Conservation (phyloP, 1,140 invertebrate species). For the Tetranychus urticae region DNA sequence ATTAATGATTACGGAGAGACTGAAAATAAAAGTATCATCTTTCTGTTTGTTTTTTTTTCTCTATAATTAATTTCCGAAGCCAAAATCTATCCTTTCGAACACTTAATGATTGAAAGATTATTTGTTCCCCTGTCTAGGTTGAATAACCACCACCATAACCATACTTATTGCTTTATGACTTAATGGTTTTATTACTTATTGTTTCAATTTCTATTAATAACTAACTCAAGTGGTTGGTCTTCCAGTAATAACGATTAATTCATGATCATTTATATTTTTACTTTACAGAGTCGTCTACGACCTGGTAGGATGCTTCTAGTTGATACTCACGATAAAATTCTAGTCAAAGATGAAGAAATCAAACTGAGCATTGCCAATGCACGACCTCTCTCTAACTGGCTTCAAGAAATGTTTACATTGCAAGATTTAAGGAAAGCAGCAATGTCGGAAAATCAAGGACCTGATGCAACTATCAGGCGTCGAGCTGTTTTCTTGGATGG, state of each 20-base stretch:
- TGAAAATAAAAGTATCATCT: too few species aligned
- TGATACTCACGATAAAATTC: conserved; percentile 66
- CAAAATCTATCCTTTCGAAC: too few species aligned
- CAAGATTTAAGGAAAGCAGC: neutral
- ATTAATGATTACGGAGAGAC: too few species aligned
- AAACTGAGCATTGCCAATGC: conserved; percentile 64
- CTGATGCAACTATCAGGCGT: conserved; percentile 1
- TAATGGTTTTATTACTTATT: too few species aligned
- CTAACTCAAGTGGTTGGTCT: too few species aligned
- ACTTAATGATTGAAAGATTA: too few species aligned
- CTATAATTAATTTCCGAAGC: too few species aligned
- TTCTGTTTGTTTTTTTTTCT: too few species aligned
- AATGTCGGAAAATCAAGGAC: neutral
- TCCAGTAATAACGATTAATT: neutral
- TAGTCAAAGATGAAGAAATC: conserved; percentile 81
- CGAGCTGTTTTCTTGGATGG: conserved; percentile 5
- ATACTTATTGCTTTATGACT: too few species aligned
- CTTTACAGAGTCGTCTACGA: conserved; percentile 67
- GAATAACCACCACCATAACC: too few species aligned
- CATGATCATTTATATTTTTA: neutral
- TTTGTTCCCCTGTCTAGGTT: too few species aligned
- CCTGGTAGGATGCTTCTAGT: conserved; percentile 93
- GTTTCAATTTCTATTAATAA: too few species aligned
- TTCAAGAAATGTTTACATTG: conserved; percentile 44
- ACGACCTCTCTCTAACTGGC: conserved; percentile 67